Evolutionary conservation across 2,113 vertebrate genomes (phyloP), one percentile per base, ranked within the genome.

Genomic region (Platysteira castanea): DNA sequence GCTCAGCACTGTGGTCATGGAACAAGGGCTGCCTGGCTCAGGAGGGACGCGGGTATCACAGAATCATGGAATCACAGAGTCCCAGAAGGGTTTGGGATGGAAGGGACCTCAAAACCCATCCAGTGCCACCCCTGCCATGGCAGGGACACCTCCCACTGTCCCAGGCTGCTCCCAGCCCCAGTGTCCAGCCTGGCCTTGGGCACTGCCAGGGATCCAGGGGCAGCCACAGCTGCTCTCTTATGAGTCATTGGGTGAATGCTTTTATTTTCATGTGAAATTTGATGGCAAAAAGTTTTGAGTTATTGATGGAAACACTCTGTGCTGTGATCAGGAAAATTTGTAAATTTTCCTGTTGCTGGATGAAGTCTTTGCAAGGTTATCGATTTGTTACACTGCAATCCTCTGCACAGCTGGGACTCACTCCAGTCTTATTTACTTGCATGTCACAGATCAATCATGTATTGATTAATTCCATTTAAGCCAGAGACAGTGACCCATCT

Each of bases 1-100:
- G 31, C 53, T 41, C 44, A 6, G 13, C 0, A 0, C 42, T 19
- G 44, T 7, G 2, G 3, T 1, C 56, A 4, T 33, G 7, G 2
- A 2, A 10, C 13, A 7, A 2, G 33, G 20, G 41, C 71, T 46
- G 67, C 11, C n/a, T 19, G 70, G 11, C 74, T 44, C 44, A 5
- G 65, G 60, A 27, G 23, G 18, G 22, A 13, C 5, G 2, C 13
- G 8, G 6, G 12, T 6, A 7, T 49, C 33, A 30, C 28, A 30
- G 18, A 7, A 33, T 23, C 20, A 0, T 2, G 30, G n/a, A 41
- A 65, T 24, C 60, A 16, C 52, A 26, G 26, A 59, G 11, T 10
- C 39, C 13, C 33, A 27, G 13, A 14, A 5, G 1, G 22, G 19
- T 10, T 64, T n/a, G 33, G 53, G 18, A 8, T 19, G 73, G 2